Base-by-base conservation (phyloP, 1,140 invertebrate genomes). In the Drosophila orosa region DNA sequence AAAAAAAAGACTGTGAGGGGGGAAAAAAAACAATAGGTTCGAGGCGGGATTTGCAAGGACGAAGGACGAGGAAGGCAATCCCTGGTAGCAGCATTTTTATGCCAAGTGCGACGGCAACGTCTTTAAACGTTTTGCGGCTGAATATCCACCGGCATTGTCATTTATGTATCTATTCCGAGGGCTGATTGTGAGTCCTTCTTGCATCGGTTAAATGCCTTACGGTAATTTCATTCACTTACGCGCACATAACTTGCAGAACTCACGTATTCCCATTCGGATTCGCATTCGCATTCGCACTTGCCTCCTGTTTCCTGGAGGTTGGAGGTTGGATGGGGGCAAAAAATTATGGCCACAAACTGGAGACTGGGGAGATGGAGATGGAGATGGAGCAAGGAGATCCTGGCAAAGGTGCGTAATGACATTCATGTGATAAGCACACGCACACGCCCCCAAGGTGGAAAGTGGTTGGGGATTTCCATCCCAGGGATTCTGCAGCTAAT, bases 191-290 rank as follows among this genome's bases (percentile, higher is more conserved):
- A 66, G 72, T 56, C 66, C 73, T 81, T 74, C 73, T 65, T 87
- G 83, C 83, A 87, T 87, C 82, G 83, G 78, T 82, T 90, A 90
- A 90, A 90, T 90, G 86, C 85, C 85, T 90, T 85, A 90, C 81
- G 85, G 85, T 90, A 90, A 90, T 90, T 90, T 90, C 86, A 90
- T 90, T 90, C 85, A 90, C 85, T 90, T 90, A 90, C 81, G 78
- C 81, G 73, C 85, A 81, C 85, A 90, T 90, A 90, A 90, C 85
- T 90, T 90, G 85, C 85, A 90, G 78, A 90, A 82, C 85, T 90
- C 85, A 90, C 85, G 85, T 90, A 90, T 90, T 90, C 84, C 68
- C 84, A 87, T 83, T 85, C 74, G 57, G 65, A 80, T 68, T 69
- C 78, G 39, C 69, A 80, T 63, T 42, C 62, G 15, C 80, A 62